Percentiles rank a stretch among this genome's conserved stretches.
phyloP scores from a whole-genome alignment of 2,797 vertebrate genomes.

The Gila robusta region DNA sequence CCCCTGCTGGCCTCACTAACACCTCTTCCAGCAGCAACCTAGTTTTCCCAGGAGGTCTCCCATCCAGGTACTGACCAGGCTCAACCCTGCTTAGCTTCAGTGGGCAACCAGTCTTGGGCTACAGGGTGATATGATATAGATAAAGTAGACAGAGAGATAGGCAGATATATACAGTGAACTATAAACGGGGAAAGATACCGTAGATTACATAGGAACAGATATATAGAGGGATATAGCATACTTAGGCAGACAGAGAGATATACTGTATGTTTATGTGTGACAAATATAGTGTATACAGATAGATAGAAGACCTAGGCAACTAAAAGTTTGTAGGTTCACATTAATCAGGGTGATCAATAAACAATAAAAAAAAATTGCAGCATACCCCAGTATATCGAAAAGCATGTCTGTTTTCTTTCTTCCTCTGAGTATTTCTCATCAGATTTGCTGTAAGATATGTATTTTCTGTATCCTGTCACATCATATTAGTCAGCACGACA shows the following conservation, averaged over 20 bases:
- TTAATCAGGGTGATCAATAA: conserved; percentile 16
- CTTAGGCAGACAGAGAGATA: neutral
- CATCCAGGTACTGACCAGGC: too few relatives aligned
- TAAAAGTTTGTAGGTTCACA: neutral
- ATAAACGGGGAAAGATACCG: neutral
- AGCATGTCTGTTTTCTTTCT: conserved; percentile 29
- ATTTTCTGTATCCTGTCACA: conserved; percentile 54
- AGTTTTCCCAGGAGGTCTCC: too few relatives aligned
- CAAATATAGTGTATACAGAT: neutral
- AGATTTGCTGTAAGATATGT: conserved; percentile 51
- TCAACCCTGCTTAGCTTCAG: too few relatives aligned
- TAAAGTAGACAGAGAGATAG: neutral
- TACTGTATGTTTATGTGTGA: neutral
- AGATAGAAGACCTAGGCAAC: neutral
- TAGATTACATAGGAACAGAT: neutral
- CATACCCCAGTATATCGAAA: conserved; percentile 11
- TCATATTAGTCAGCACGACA: conserved; percentile 34
- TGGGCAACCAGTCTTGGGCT: too few relatives aligned
- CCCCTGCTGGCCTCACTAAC: too few relatives aligned
- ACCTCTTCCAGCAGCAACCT: too few relatives aligned
- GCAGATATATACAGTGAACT: neutral
- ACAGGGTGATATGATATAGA: too few relatives aligned
- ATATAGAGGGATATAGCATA: neutral
- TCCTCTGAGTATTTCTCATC: conserved; percentile 47
- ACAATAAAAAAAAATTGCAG: conserved; percentile 11